A percentile compares a stretch with the other conserved stretches of the same genome.
Conservation (phyloP, 2,888 invertebrate species). For the Oscheius sp. region DNA sequence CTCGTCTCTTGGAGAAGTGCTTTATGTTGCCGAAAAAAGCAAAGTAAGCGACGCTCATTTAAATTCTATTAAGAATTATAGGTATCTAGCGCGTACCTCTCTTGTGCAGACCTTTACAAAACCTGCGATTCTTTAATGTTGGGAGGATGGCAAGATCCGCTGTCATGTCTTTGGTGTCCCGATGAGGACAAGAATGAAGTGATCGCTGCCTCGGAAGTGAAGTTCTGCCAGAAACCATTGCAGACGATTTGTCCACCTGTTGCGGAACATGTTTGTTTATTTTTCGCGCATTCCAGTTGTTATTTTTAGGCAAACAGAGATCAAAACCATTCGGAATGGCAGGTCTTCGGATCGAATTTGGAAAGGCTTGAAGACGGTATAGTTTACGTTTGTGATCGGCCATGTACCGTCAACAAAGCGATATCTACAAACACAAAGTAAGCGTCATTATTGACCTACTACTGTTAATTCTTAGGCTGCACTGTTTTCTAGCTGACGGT, state of each 20-base stretch:
- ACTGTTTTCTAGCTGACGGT: conserved; percentile 9
- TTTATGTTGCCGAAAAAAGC: conserved; percentile 32
- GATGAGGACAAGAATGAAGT: conserved; percentile 40
- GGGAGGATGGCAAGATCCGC: conserved; percentile 52
- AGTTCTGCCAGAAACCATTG: conserved; percentile 44
- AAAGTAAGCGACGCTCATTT: conserved; percentile 17
- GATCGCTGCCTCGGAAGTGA: conserved; percentile 38
- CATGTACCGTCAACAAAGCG: conserved; percentile 19
- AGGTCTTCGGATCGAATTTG: conserved; percentile 30
- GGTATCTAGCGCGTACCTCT: conserved; percentile 43
- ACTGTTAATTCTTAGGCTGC: conserved; percentile 3
- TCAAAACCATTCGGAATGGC: conserved; percentile 31
- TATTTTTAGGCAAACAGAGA: conserved; percentile 36
- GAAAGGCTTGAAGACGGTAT: conserved; percentile 15
- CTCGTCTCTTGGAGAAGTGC: conserved; percentile 1
- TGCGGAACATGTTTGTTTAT: conserved; percentile 39
- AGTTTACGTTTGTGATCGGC: conserved; percentile 24
- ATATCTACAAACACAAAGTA: conserved; percentile 29
- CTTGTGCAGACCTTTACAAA: conserved; percentile 57
- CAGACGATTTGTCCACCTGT: conserved; percentile 48
- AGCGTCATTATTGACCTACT: background rate
- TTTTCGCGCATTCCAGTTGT: background rate
- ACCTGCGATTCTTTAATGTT: conserved; percentile 51
- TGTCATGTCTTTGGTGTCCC: conserved; percentile 64
- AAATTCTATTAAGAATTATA: conserved; percentile 12